phyloP scores from a whole-genome alignment of 2,113 vertebrate genomes.

The Pyxicephalus adspersus region DNA sequence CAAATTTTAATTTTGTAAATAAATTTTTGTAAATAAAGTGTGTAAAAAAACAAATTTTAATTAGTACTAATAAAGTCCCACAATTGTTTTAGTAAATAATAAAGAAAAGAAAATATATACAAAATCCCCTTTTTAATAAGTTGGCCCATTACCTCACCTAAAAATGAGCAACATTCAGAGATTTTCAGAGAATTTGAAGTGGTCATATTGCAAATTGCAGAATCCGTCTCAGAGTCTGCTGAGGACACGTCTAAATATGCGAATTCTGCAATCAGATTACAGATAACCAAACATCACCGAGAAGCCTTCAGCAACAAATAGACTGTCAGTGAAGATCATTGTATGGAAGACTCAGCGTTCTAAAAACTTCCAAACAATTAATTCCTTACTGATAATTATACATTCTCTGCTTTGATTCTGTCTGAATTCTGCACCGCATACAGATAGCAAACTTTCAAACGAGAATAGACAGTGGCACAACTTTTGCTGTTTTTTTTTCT shows the following conservation, averaged over 20 bases:
- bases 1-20: too few relatives aligned
- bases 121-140: too few relatives aligned
- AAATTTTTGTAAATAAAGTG: too few relatives aligned
- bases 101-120: too few relatives aligned
- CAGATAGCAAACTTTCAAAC: not conserved
- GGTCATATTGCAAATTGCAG: too few relatives aligned
- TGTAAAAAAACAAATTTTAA: too few relatives aligned
- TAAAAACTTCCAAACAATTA: constrained; percentile 40
- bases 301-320: constrained; percentile 37
- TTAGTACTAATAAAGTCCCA: too few relatives aligned
- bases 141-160: too few relatives aligned
- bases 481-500: too few relatives aligned
- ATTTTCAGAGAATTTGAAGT: too few relatives aligned
- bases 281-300: not conserved
- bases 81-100: too few relatives aligned
- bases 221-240: not conserved
- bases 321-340: constrained; percentile 19
- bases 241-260: constrained; percentile 16
- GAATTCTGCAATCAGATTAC: constrained; percentile 5
- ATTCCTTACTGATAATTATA: constrained; percentile 32
- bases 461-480: not conserved
- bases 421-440: not conserved
- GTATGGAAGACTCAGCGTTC: constrained; percentile 14
- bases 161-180: too few relatives aligned
- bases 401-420: not conserved